A percentile compares a stretch with the other conserved stretches of the same genome.
These are phyloP conservation scores for Festucalex cinctus DNA, from an alignment of 2,113 vertebrate species.

Conservation along the genomic window DNA sequence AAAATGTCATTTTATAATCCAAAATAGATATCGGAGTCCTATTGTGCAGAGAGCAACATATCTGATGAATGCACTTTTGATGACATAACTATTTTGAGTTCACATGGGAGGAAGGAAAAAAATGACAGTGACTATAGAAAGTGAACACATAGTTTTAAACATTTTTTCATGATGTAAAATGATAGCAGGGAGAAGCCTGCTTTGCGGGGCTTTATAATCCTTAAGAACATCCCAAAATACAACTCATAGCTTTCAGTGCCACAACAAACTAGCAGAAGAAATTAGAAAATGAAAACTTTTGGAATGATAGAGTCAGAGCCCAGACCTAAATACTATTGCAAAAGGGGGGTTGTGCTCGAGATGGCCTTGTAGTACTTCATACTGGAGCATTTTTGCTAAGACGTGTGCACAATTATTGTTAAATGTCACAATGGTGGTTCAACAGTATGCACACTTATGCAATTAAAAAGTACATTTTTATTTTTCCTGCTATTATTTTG, in stretches of 20 bases:
- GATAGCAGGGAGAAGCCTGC: background rate
- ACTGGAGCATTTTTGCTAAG: background rate
- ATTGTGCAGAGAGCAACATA: background rate
- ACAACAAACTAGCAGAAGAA: background rate
- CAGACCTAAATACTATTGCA: background rate
- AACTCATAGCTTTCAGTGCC: background rate
- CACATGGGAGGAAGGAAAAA: background rate
- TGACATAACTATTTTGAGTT: background rate
- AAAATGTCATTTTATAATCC: background rate
- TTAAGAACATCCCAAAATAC: background rate
- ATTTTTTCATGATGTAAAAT: background rate
- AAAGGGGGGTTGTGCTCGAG: background rate
- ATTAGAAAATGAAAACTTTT: background rate
- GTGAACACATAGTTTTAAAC: background rate
- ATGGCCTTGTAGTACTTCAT: background rate
- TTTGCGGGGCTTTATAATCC: background rate
- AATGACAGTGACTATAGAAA: background rate
- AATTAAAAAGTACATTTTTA: background rate
- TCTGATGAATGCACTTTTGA: background rate
- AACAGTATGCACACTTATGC: too few species aligned
- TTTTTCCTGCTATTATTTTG: background rate
- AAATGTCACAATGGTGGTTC: too few species aligned
- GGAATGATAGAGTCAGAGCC: background rate
- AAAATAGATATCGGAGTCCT: background rate
- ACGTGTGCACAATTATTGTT: background rate